phyloP scores from a whole-genome alignment of 2,113 vertebrate genomes.

The Chloroceryle aenea region DNA sequence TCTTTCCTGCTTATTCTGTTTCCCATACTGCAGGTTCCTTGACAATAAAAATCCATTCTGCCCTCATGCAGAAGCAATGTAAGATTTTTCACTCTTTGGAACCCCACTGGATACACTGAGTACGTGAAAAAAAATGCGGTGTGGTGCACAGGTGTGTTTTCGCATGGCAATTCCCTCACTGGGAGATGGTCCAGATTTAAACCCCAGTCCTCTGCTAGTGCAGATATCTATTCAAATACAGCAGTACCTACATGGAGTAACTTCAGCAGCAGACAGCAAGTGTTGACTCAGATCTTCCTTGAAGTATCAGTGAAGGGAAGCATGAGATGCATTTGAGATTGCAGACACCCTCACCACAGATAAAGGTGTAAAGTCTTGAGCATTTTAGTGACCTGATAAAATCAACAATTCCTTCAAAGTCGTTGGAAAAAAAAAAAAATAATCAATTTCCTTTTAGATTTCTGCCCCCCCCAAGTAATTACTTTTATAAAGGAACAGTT shows the following conservation, averaged over 20 bases:
- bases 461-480: background rate
- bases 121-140: rapidly evolving
- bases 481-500: background rate
- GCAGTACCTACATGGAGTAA: background rate
- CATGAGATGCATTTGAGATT: background rate
- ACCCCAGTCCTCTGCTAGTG: background rate
- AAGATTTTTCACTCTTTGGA: background rate
- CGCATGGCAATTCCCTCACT: background rate
- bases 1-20: background rate
- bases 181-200: background rate
- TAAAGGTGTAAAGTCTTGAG: background rate
- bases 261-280: background rate
- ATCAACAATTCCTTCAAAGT: background rate
- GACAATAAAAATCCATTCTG: background rate
- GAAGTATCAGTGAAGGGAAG: background rate
- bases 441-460: background rate
- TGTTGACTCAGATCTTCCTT: background rate
- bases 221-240: background rate
- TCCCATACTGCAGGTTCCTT: background rate
- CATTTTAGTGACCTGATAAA: background rate
- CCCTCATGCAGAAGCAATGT: background rate
- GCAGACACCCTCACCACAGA: background rate
- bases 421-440: background rate
- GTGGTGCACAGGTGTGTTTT: background rate
- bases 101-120: background rate